Percentiles rank a stretch among this genome's conserved stretches.
Conservation (phyloP, 2,113 vertebrate genomes). For the Synchiropus splendidus region DNA sequence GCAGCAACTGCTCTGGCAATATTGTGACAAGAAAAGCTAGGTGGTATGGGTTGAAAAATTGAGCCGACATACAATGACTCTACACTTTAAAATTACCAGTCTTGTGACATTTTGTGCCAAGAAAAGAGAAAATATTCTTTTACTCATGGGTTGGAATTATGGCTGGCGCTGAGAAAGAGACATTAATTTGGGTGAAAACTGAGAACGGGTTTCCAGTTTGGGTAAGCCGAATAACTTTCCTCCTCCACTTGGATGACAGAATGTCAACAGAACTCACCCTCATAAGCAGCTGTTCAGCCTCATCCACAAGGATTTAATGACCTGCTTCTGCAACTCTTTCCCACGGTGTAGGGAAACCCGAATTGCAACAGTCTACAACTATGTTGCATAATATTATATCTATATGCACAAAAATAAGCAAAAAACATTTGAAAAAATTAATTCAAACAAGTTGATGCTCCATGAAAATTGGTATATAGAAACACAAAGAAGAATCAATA, state of each 20-base stretch:
- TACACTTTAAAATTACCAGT: constrained; percentile 10
- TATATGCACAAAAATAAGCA: too few species aligned
- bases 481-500: too few species aligned
- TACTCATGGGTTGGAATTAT: constrained; percentile 5
- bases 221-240: too few species aligned
- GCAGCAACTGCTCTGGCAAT: constrained; percentile 21
- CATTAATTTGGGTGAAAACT: too few species aligned
- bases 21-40: constrained; percentile 32
- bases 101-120: constrained; percentile 22
- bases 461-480: too few species aligned
- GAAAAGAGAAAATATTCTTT: constrained; percentile 11
- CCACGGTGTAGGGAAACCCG: background rate
- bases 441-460: too few species aligned
- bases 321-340: constrained; percentile 5
- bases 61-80: constrained; percentile 10
- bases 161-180: too few species aligned
- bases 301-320: constrained; percentile 15
- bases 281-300: constrained; percentile 15
- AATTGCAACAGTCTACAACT: too few species aligned
- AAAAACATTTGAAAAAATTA: too few species aligned
- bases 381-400: too few species aligned
- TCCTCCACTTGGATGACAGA: constrained; percentile 10
- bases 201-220: too few species aligned
- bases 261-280: constrained; percentile 12
- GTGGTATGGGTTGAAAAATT: constrained; percentile 15